Evolutionary conservation across 2,113 vertebrate genomes (phyloP).

Genomic region (Aphyosemion australe): DNA sequence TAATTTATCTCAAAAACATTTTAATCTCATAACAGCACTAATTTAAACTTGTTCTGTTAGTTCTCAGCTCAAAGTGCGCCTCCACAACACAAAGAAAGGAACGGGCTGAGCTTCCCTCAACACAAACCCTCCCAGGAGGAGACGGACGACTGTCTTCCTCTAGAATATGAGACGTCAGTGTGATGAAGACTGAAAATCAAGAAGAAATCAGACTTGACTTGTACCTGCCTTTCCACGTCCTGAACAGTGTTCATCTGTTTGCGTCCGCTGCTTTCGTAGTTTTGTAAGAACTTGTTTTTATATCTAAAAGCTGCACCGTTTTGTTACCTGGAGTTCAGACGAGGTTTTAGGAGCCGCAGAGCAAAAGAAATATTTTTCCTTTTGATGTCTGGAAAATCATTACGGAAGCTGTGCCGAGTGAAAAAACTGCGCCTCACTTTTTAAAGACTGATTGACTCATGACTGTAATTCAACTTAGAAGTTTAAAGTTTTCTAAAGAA

Average conservation of each 20-base stretch:
- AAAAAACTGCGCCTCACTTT: no score
- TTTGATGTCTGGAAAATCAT: no score
- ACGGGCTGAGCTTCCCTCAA: constrained; percentile 21
- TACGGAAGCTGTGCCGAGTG: no score
- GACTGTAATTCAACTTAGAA: background rate
- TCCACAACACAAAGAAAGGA: constrained; percentile 43
- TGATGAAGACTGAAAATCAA: constrained; percentile 22
- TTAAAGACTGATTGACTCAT: background rate
- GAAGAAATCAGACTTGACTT: background rate
- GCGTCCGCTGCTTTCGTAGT: background rate
- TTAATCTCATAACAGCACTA: no score
- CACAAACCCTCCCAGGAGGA: constrained; percentile 34
- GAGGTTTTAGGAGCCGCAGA: background rate
- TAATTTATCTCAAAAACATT: no score
- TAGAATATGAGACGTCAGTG: constrained; percentile 65
- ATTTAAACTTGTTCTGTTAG: constrained; percentile 20
- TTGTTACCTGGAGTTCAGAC: background rate
- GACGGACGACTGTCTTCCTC: constrained; percentile 33
- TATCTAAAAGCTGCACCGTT: background rate
- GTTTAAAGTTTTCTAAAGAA: background rate
- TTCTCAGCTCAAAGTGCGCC: background rate
- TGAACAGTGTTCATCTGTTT: no score
- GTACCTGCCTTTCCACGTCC: background rate
- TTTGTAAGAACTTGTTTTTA: no score
- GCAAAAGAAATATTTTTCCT: no score